These are phyloP conservation scores for Ariopsis seemanni DNA, from an alignment of 2,113 vertebrate species.

Conservation along the genomic window DNA sequence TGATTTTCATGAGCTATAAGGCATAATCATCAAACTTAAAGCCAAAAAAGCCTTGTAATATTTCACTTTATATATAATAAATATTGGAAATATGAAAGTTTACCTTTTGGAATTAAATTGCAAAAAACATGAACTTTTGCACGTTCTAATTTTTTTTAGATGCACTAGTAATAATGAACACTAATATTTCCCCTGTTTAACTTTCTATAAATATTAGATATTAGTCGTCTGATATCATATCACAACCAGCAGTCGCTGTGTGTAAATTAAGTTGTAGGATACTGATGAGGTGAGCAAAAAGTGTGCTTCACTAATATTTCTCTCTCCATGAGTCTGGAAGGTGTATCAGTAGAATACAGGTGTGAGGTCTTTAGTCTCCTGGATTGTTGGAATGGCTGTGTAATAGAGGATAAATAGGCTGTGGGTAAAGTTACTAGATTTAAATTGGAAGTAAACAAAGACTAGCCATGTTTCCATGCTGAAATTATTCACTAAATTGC, in stretches of 20 bases:
- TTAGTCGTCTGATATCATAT: background rate
- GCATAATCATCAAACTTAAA: no score
- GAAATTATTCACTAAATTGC: background rate
- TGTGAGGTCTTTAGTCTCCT: background rate
- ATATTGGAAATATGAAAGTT: no score
- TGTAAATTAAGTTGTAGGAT: background rate
- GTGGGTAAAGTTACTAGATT: background rate
- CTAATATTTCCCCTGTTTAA: background rate
- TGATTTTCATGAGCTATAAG: no score
- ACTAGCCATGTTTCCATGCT: conserved; percentile 2
- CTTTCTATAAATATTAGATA: background rate
- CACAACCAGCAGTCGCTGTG: background rate
- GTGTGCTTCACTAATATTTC: background rate
- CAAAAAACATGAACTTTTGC: no score
- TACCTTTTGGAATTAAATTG: no score
- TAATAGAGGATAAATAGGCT: background rate
- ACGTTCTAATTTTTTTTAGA: no score
- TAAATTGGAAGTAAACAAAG: conserved; percentile 19
- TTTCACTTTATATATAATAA: no score
- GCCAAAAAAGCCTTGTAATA: no score
- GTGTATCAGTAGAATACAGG: background rate
- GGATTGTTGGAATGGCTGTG: background rate
- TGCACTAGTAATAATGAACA: background rate
- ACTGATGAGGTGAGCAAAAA: background rate
- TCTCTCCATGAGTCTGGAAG: background rate